Evolutionary conservation across 2,888 invertebrate genomes (phyloP).

Genomic region (Ophion costatus): DNA sequence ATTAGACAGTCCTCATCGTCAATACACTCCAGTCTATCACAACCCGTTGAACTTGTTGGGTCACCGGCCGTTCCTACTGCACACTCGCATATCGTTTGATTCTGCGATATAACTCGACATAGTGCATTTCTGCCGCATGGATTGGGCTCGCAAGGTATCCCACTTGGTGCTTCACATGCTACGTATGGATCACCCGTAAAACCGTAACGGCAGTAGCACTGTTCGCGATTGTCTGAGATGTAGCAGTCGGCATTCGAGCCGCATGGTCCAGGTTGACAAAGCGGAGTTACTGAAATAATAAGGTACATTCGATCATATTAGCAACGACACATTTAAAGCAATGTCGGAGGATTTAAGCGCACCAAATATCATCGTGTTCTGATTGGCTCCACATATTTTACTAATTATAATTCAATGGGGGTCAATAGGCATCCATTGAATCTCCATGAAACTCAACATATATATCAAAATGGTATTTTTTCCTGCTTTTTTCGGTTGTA

Average conservation of each 20-base stretch:
- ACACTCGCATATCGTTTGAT: slow-evolving; percentile 90
- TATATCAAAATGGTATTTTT: too few relatives aligned
- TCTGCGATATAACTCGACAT: slow-evolving; percentile 88
- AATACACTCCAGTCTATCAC: slow-evolving; percentile 92
- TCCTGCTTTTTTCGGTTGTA: too few relatives aligned
- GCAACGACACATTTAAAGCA: too few relatives aligned
- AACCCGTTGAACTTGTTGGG: slow-evolving; percentile 89
- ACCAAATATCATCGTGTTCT: too few relatives aligned
- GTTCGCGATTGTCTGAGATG: slow-evolving; percentile 91
- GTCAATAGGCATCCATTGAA: too few relatives aligned
- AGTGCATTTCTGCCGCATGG: slow-evolving; percentile 92
- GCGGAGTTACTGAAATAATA: slow-evolving; percentile 85
- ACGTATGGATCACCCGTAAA: slow-evolving; percentile 92
- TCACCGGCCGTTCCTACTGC: slow-evolving; percentile 91
- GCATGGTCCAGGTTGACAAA: slow-evolving; percentile 93
- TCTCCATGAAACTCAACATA: too few relatives aligned
- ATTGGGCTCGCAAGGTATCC: slow-evolving; percentile 90
- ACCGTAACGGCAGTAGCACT: slow-evolving; percentile 92
- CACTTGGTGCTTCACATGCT: slow-evolving; percentile 89
- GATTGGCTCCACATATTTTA: too few relatives aligned
- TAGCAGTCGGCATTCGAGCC: slow-evolving; percentile 94
- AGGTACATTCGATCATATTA: too few relatives aligned
- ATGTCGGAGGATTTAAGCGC: too few relatives aligned
- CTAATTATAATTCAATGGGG: too few relatives aligned
- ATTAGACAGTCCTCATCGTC: slow-evolving; percentile 91